These are phyloP conservation scores for Podarcis cretensis DNA, from an alignment of 2,113 vertebrate species.

Conservation along the genomic window DNA sequence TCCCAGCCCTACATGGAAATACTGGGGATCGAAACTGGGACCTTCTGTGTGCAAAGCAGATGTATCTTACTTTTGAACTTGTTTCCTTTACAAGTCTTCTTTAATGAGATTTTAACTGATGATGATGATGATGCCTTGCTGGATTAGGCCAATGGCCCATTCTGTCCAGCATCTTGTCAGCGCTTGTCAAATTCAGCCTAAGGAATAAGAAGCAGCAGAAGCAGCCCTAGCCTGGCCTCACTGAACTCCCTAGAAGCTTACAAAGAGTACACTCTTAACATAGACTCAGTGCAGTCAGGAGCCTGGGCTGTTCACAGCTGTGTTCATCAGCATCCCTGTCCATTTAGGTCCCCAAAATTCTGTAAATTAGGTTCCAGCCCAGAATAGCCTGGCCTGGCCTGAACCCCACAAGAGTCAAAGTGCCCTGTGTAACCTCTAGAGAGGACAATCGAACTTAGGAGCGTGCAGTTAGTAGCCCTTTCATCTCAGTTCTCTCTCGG, in stretches of 20 bases:
- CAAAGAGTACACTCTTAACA: background rate
- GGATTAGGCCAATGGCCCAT: too few relatives aligned
- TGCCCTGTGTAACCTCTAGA: background rate
- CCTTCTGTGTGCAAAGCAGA: too few relatives aligned
- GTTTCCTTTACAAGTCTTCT: background rate
- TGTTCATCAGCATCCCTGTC: background rate
- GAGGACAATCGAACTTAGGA: background rate
- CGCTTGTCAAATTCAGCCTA: background rate
- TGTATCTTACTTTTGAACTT: background rate
- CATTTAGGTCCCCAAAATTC: background rate
- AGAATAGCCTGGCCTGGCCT: background rate
- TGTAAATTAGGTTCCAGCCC: background rate
- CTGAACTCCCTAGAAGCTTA: background rate
- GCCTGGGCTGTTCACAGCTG: background rate
- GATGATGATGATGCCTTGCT: background rate
- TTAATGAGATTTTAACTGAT: background rate
- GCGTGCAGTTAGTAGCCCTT: background rate
- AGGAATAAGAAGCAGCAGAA: background rate
- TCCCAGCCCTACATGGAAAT: too few relatives aligned
- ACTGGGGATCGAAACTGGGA: too few relatives aligned
- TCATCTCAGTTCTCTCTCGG: background rate
- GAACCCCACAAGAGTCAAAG: background rate
- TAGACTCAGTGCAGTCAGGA: background rate
- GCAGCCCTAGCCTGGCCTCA: background rate
- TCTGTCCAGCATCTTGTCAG: too few relatives aligned